Conservation (phyloP, 2,113 vertebrate species). For the Andinoacara biseriatus region DNA sequence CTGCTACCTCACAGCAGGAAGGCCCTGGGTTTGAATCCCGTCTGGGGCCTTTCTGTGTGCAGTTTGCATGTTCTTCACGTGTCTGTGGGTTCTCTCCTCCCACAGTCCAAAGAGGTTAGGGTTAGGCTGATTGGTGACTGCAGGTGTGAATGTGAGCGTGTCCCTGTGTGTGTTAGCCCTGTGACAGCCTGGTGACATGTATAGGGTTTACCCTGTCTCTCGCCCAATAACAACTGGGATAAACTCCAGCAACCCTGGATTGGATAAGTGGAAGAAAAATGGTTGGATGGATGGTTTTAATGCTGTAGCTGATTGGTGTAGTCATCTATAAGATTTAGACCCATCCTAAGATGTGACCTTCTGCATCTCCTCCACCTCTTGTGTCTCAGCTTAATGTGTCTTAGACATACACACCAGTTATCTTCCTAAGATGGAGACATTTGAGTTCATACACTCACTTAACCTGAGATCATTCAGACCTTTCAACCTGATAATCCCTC, state of each 20-base stretch:
- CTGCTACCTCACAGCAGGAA: too few relatives aligned
- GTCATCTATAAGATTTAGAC: neutral
- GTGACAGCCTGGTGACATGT: neutral
- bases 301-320: neutral
- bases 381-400: slow-evolving; percentile 1
- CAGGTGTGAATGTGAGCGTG: too few relatives aligned
- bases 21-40: too few relatives aligned
- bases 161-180: neutral
- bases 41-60: neutral
- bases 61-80: neutral
- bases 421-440: slow-evolving; percentile 9
- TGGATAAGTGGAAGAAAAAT: neutral
- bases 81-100: too few relatives aligned
- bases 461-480: neutral
- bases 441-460: neutral
- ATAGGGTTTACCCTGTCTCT: neutral
- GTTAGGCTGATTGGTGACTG: too few relatives aligned
- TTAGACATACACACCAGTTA: slow-evolving; percentile 18
- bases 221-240: neutral
- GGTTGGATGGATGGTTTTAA: neutral
- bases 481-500: neutral
- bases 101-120: too few relatives aligned
- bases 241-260: neutral
- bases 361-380: slow-evolving; percentile 8
- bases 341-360: neutral